Base-by-base conservation (phyloP, 2,888 invertebrate species). In the Sarcophaga subvicina region DNA sequence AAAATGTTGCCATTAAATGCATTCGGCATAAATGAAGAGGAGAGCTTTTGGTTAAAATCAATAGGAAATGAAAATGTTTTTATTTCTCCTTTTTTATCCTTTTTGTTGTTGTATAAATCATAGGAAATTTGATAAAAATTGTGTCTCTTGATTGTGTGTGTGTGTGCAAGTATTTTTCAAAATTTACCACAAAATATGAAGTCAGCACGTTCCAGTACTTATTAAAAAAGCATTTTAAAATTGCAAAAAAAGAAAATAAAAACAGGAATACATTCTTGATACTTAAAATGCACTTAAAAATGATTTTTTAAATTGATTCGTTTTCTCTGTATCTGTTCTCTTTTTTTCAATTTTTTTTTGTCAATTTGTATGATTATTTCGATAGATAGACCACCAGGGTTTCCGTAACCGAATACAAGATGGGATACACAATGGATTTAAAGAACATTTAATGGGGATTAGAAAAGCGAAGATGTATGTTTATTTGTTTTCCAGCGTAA, bases 181-280 rank as follows among this genome's bases (percentile, higher is more conserved):
- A 27, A 12, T 14, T 81, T 59, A 84, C 87, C 84, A 87, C 87
- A 87, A 75, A 87, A 87, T 72, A 82, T 81, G 71, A 86, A 88
- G 83, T 88, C 88, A 88, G 86, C 88, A 88, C 85, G 83, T 88
- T 88, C 88, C 81, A n/a, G 77, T 88, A 83, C 86, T 88, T 85
- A 87, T 84, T 87, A 81, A 54, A 37, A 84, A 84, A 84, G 87
- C 79, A 72, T 81, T 87, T 81, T 59, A 75, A 69, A 75, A 64
- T 66, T 76, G 62, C 62, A 71, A 5, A 45, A 27, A n/a, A 3
- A 73, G 12, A 47, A 60, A n/a, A 37, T 17, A 11, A 45, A 59
- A 69, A 66, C 49, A 10, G 54, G 47, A 75, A 64, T 70, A 70
- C 47, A 73, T 63, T 60, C 60, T 60, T 49, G 37, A 75, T 83